Conservation (phyloP, 2,797 vertebrate species). For the Coluber constrictor region DNA sequence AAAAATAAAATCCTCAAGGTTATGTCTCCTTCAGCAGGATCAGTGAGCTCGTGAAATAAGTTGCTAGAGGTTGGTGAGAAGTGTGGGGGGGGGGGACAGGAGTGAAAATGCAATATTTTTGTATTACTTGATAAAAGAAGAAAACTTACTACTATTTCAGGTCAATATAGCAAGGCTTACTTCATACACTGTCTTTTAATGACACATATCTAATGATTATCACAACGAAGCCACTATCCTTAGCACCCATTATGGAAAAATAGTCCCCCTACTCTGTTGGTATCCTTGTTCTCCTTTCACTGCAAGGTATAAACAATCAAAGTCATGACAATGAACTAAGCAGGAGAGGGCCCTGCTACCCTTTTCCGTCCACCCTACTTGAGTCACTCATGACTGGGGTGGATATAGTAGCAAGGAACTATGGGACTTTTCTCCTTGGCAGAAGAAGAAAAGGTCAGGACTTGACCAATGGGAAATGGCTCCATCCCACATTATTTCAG, state of each 20-base stretch:
- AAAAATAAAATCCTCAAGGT: neutral
- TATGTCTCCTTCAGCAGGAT: conserved; percentile 25
- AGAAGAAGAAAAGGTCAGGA: neutral
- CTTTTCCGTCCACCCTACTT: neutral
- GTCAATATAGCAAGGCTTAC: conserved; percentile 8
- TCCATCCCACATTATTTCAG: neutral
- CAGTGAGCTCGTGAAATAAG: conserved; percentile 35
- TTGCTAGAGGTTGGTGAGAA: conserved; percentile 16
- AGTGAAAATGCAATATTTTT: conserved; percentile 24
- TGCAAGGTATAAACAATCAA: neutral
- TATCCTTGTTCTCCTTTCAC: neutral
- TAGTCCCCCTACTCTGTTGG: neutral
- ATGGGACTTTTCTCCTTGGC: neutral
- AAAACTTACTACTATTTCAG: conserved; percentile 5
- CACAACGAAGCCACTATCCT: neutral
- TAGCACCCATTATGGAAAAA: neutral
- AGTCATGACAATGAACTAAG: neutral
- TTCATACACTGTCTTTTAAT: conserved; percentile 37
- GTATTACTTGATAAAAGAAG: conserved; percentile 27
- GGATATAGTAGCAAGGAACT: neutral
- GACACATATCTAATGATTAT: conserved; percentile 12
- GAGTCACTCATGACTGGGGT: neutral
- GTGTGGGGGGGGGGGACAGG: conserved; percentile 10
- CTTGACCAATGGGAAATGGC: neutral
- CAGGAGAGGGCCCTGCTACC: neutral